These are phyloP conservation scores for Mus caroli DNA, from an alignment of 2,797 vertebrate genomes.

Conservation along the genomic window DNA sequence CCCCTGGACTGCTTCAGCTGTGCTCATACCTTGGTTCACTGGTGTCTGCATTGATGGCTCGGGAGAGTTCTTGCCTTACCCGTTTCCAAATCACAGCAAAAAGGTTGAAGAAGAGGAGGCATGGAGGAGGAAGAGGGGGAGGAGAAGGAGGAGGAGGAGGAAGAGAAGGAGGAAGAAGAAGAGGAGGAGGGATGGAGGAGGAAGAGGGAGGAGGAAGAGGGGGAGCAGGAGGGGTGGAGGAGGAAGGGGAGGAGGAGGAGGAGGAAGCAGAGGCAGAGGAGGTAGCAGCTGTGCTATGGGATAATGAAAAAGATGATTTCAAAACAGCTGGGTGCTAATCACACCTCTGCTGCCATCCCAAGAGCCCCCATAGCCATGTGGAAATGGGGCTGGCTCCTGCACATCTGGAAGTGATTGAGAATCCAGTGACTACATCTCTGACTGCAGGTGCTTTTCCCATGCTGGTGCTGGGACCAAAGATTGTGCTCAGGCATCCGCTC, in stretches of 20 bases:
- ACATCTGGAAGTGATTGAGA: neutral
- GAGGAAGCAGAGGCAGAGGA: no score
- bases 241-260: neutral
- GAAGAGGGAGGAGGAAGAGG: no score
- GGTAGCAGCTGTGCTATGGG: neutral
- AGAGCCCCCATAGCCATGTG: neutral
- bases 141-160: neutral
- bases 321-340: neutral
- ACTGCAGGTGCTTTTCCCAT: neutral
- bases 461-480: no score
- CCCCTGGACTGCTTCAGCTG: neutral
- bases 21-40: fast-evolving
- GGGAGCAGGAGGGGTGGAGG: neutral
- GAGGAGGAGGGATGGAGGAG: neutral
- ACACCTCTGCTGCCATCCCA: neutral
- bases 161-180: no score
- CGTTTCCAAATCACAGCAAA: neutral
- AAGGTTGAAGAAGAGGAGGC: neutral
- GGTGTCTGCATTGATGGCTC: neutral
- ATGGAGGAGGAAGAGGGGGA: neutral
- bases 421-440: neutral
- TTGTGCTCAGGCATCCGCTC: neutral
- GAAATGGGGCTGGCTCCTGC: neutral
- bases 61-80: neutral
- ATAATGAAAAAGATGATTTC: neutral